Evolutionary conservation across 53 echinoderm and acorn worm genomes (phyloP), one percentile per base, ranked within the genome.

Genomic region (Patiria pectinifera): DNA sequence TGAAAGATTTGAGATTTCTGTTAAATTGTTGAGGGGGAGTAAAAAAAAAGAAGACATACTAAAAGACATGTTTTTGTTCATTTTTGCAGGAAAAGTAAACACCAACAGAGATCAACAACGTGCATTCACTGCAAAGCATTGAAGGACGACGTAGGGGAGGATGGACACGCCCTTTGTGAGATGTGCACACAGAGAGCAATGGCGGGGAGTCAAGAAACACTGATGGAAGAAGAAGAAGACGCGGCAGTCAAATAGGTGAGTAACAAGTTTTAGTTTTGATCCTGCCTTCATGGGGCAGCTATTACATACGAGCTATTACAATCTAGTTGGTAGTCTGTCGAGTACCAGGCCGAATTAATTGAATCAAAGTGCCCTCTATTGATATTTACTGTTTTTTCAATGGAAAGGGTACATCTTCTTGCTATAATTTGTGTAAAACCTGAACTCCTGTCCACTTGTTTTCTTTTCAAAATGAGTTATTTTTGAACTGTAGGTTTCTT

Each of bases 201-300:
- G 10, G 59, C 78, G 43, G 62, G 61, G 9, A 88, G 88, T 60
- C 76, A 61, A 62, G 88, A 88, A 88, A 88, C 88, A 2, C 61
- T 88, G 66, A 15, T 88, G 21, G 88, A 88, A 78, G 88, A 88
- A 60, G 88, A 88, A 59, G 88, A 88, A 60, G 78, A 88, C 61
- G 44, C 43, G 12, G 49, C 62, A 19, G 15, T 78, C 8, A 88
- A 71, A 88, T 88, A 88, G 88, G 88, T 88, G 88, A 88, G 88
- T 88, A 88, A 78, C 62, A 78, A 78, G 10, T 88, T 77, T 14
- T 69, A 44, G n/a, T 85, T 63, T 46, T 53, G 23, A 59, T 19
- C 83, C 2, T 58, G 76, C 48, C 86, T 85, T 26, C 70, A 69
- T 43, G 4, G 3, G 45, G 16, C 9, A 76, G 77, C 25, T 12